Percentiles rank a stretch among this genome's conserved stretches.
Evolutionary conservation across 2,888 invertebrate species (phyloP).

Genomic region (Heliconius ismenius): DNA sequence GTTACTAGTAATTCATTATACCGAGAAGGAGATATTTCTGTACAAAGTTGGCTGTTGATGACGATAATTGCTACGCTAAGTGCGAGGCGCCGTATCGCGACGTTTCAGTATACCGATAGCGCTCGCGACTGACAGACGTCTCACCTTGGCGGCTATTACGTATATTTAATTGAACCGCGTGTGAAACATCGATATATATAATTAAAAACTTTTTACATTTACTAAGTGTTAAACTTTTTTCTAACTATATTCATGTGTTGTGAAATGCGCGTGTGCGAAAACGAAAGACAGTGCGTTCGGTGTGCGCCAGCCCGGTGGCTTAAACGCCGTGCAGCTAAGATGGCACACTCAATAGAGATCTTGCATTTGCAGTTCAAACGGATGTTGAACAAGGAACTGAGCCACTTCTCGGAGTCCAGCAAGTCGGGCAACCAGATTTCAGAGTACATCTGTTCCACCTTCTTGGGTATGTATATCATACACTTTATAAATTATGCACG

Average conservation of each 20-base stretch:
- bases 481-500: slow-evolving; percentile 2
- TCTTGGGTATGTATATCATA: slow-evolving; percentile 91
- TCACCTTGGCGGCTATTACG: slow-evolving; percentile 37
- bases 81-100: slow-evolving; percentile 46
- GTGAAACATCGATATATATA: not conserved
- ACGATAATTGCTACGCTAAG: slow-evolving; percentile 50
- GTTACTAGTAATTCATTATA: slow-evolving; percentile 57
- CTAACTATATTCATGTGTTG: slow-evolving; percentile 49
- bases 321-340: slow-evolving; percentile 63
- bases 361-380: slow-evolving; percentile 94
- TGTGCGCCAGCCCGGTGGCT: slow-evolving; percentile 68
- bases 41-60: slow-evolving; percentile 51
- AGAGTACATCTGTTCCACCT: slow-evolving; percentile 99
- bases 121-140: slow-evolving; percentile 64
- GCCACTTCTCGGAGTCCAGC: slow-evolving; percentile 99
- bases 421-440: slow-evolving; percentile 99
- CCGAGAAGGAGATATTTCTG: slow-evolving; percentile 64
- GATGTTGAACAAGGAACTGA: slow-evolving; percentile 99
- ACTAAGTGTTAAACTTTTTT: slow-evolving; percentile 42
- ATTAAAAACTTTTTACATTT: slow-evolving; percentile 27
- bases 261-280: slow-evolving; percentile 74
- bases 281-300: slow-evolving; percentile 71
- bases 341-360: slow-evolving; percentile 74
- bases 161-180: not conserved
- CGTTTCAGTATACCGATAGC: slow-evolving; percentile 70